phyloP scores from a whole-genome alignment of 2,113 vertebrate species.

The Nycticebus coucang region DNA sequence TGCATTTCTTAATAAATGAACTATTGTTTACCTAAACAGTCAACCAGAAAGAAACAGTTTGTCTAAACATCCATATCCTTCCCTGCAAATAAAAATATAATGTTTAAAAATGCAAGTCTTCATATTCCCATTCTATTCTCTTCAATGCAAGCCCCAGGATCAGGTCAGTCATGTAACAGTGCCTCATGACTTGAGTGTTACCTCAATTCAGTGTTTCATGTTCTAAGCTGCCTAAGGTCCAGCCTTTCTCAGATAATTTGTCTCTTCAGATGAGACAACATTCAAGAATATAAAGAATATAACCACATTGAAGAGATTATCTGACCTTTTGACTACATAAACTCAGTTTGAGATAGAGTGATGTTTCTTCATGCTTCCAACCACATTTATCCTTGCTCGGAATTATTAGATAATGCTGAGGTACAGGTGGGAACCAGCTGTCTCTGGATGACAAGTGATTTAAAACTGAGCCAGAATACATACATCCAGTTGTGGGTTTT shows the following conservation, averaged over 20 bases:
- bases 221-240: conserved; percentile 34
- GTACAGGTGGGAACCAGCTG: background rate
- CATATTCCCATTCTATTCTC: background rate
- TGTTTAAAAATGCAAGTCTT: background rate
- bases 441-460: background rate
- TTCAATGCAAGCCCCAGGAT: background rate
- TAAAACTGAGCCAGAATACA: background rate
- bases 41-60: background rate
- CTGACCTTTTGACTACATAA: conserved; percentile 47
- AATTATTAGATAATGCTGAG: background rate
- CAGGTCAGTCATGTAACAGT: background rate
- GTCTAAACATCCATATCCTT: background rate
- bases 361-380: background rate
- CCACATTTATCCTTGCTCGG: background rate
- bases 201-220: background rate
- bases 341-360: conserved; percentile 25
- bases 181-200: background rate
- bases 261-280: conserved; percentile 23
- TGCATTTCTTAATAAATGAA: background rate
- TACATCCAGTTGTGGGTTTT: background rate
- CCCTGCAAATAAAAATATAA: background rate
- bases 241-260: conserved; percentile 31
- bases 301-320: background rate
- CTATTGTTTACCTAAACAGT: background rate
- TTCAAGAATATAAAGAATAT: conserved; percentile 15